A percentile compares a stretch with the other conserved stretches of the same genome.
These are phyloP conservation scores for Agriotes lineatus DNA, from an alignment of 2,888 invertebrate genomes.

Conservation along the genomic window DNA sequence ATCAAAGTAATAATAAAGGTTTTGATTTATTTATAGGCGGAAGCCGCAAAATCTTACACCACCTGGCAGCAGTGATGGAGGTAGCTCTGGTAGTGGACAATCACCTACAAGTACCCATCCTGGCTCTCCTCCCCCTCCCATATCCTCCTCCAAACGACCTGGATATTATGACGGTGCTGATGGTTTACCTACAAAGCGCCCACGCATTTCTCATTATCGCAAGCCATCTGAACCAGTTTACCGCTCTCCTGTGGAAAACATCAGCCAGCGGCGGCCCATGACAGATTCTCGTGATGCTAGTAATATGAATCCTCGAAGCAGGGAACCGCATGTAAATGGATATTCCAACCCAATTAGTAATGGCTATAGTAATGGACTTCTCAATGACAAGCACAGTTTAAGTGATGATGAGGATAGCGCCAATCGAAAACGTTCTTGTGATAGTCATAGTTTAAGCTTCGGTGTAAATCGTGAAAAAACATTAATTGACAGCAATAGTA, in stretches of 20 bases:
- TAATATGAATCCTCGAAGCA: slow-evolving; percentile 67
- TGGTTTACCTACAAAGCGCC: slow-evolving; percentile 78
- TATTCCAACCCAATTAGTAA: slow-evolving; percentile 46
- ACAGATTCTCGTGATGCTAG: slow-evolving; percentile 66
- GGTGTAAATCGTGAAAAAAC: slow-evolving; percentile 58
- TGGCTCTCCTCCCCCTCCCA: slow-evolving; percentile 74
- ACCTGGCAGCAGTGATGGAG: slow-evolving; percentile 86
- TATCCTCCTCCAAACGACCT: slow-evolving; percentile 72
- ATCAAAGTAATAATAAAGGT: too few relatives aligned
- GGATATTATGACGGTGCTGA: slow-evolving; percentile 73
- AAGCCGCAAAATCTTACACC: slow-evolving; percentile 93
- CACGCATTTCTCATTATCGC: slow-evolving; percentile 87
- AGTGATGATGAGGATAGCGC: slow-evolving; percentile 58
- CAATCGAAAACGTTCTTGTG: slow-evolving; percentile 60
- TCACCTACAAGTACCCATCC: slow-evolving; percentile 82
- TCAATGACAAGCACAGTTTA: slow-evolving; percentile 56
- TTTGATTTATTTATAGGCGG: slow-evolving; percentile 69
- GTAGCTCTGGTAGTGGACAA: slow-evolving; percentile 82
- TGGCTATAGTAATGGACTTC: slow-evolving; percentile 56
- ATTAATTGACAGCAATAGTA: slow-evolving; percentile 45
- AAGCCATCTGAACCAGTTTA: slow-evolving; percentile 68
- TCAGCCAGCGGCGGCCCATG: slow-evolving; percentile 61
- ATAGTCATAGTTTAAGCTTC: slow-evolving; percentile 63
- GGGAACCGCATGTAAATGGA: slow-evolving; percentile 56
- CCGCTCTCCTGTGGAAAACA: slow-evolving; percentile 66